phyloP scores from a whole-genome alignment of 2,113 vertebrate species.

The Alethe castanea region DNA sequence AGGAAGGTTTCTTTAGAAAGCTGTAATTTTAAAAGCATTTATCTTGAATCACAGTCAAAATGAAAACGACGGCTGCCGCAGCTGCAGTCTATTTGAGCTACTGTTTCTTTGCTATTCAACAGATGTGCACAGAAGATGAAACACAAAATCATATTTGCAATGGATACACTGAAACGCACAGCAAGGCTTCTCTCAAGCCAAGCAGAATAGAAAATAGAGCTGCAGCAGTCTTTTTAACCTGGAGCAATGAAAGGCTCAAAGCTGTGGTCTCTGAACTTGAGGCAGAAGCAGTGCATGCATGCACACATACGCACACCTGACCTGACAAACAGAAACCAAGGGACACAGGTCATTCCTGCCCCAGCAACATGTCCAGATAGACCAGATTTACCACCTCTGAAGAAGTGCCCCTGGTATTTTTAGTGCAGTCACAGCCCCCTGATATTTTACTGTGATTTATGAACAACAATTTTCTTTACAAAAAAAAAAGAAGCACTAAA shows the following conservation, averaged over 20 bases:
- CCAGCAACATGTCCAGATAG: background rate
- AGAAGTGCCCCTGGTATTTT: background rate
- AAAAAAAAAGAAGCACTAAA: background rate
- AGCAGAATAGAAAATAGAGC: background rate
- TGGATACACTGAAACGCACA: background rate
- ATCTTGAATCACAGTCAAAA: conserved; percentile 45
- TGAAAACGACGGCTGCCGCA: background rate
- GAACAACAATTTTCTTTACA: background rate
- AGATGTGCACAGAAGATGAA: conserved; percentile 54
- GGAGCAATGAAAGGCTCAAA: background rate
- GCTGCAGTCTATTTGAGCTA: conserved; percentile 53
- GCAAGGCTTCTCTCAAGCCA: conserved; percentile 9
- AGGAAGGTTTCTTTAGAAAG: conserved; percentile 22
- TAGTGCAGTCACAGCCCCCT: background rate
- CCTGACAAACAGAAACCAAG: background rate
- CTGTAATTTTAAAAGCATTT: conserved; percentile 59
- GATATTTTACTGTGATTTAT: background rate
- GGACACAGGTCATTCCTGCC: background rate
- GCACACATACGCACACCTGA: background rate
- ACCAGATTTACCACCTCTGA: background rate
- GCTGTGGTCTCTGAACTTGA: background rate
- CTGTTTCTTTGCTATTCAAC: conserved; percentile 30
- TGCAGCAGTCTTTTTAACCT: background rate
- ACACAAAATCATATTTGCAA: conserved; percentile 32
- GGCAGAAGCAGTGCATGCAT: background rate